Base-by-base conservation (phyloP, 2,888 invertebrate species). In the Penaeus monodon region DNA sequence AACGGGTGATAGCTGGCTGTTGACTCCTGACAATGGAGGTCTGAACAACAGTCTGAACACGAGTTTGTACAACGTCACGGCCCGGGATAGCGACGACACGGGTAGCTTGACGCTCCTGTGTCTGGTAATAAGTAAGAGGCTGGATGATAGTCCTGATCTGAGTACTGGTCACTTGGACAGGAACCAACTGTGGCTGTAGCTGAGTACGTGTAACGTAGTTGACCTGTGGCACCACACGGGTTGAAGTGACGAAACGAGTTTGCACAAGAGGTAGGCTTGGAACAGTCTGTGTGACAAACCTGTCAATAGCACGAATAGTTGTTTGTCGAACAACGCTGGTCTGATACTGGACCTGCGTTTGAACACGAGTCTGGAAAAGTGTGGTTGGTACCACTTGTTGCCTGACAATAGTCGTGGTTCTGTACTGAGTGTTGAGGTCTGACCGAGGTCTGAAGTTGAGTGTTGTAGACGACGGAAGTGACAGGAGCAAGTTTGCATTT, bases 131-230 rank as follows among this genome's bases (percentile, higher is more conserved):
- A 29, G 81, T 79, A 33, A 85, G 57, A 22, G 81, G 81, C 24
- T 73, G 81, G 38, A 74, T 83, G 27, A 85, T 65, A 22, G 85
- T 89, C 66, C 85, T 79, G n/a, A 80, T 49, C 64, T 87, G 89
- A 27, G 89, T 89, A 29, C 81, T 68, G 57, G 85, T 84, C n/a
- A 89, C 86, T 33, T 84, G 80, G 12, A 87, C 77, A 82, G 89
- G 89, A 66, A 89, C 85, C 12, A 87, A 81, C 68, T 89, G 89
- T 68, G 89, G 87, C 57, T 81, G 81, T 10, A 86, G 79, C 57
- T 87, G 87, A 10, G 89, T 89, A 38, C 79, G 84, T 7, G 89
- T 89, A 44, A 89, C 83, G 65, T 86, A 89, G 64, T 77, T 85
- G 64, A 89, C 85, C 63, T 87, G 89, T 63, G 89, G 87, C 24